Base-by-base conservation (phyloP, 2,888 invertebrate species). In the Archips xylosteana region DNA sequence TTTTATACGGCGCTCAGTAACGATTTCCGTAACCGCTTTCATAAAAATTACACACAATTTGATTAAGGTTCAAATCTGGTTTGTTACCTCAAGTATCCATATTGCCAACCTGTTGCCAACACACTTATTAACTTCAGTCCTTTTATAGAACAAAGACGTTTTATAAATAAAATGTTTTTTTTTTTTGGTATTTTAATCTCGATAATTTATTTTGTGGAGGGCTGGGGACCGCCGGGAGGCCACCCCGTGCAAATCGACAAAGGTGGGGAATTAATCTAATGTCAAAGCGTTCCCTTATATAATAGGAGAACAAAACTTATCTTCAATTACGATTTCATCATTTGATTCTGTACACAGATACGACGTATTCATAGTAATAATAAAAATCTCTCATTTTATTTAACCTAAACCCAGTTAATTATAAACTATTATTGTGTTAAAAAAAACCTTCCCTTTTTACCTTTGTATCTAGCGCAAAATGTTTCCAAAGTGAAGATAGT, bases 181-280 rank as follows among this genome's bases (percentile, higher is more conserved):
- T 75, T 85, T 82, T 85, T 83, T 82, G 83, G 82, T 83, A 82
- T 83, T 85, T 85, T 85, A 85, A 86, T 85, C 83, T 81, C 82
- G 80, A 85, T 86, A 85, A 87, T 86, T 85, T 84, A 86, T 83
- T 83, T 84, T 82, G 79, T 81, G 80, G 79, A 85, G 81, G 80
- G 80, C 78, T 79, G 80, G 76, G 78, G 82, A 12, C 57, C 57
- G 81, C 83, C 81, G 82, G 81, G 79, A 39, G 81, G 75, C 76
- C 77, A 78, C 76, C 75, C 74, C 78, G 77, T 75, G 78, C 80
- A 81, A 80, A 79, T 80, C 78, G 80, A 76, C 79, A 81, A 82
- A 85, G 83, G 84, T 86, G 81, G 84, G 75, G 78, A 85, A 87
- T 86, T 86, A 86, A 85, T 87, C 81, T 82, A 82, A 85, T 84